Evolutionary conservation across 2,797 vertebrate species (phyloP).

Genomic region (Catharus ustulatus): DNA sequence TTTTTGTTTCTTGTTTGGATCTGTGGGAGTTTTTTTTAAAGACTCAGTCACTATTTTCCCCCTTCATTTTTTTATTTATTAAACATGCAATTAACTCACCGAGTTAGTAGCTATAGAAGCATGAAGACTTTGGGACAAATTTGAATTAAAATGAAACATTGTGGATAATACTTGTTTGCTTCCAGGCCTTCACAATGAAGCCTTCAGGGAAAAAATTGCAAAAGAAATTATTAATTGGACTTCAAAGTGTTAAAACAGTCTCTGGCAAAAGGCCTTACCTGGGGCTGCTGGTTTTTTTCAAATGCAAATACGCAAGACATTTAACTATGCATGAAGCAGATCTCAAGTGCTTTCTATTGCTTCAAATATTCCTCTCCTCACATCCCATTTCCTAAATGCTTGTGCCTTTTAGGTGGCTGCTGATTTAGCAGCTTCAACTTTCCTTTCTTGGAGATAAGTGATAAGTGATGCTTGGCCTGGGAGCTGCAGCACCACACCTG

Average conservation of each 20-base stretch:
- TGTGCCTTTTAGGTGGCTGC: background rate
- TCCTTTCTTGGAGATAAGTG: background rate
- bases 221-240: background rate
- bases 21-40: background rate
- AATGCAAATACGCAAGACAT: slow-evolving; percentile 1
- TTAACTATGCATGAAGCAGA: background rate
- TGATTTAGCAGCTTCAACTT: background rate
- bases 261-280: background rate
- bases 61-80: background rate
- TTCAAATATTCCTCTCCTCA: background rate
- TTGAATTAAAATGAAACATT: slow-evolving; percentile 44
- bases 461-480: background rate
- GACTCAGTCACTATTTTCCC: background rate
- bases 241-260: background rate
- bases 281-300: background rate
- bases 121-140: slow-evolving; percentile 7
- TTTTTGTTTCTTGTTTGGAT: background rate
- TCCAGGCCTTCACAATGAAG: background rate
- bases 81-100: background rate
- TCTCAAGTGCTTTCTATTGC: background rate
- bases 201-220: background rate
- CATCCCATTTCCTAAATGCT: background rate
- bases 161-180: background rate
- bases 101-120: background rate
- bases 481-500: background rate